Base-by-base conservation (phyloP, 2,797 vertebrate species). In the Microhierax caerulescens region DNA sequence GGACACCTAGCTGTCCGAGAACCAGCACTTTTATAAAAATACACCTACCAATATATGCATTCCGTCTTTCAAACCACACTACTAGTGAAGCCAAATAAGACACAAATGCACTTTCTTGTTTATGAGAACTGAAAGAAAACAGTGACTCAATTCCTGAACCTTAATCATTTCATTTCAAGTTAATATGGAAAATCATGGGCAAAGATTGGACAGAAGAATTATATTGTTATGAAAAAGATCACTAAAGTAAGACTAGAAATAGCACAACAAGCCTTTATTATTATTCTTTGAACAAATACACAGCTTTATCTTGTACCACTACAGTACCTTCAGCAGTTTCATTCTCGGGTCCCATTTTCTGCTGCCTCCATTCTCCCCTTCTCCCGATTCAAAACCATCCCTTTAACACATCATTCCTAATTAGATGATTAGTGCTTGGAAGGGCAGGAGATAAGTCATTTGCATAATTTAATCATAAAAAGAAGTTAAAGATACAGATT, bases 401-500 rank as follows among this genome's bases (percentile, higher is more conserved):
- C 98, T 98, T 98, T 98, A 98, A 98, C 98, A 98, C 98, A 98
- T 99, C 98, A 98, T 97, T 98, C 97, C 98, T 99, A 99, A 99
- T 99, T 99, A 99, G 98, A 98, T 98, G 98, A 99, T 99, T 99
- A 99, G 98, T 98, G 98, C 98, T 98, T 98, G 97, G 98, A 99
- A 99, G 98, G 98, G 98, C 98, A 98, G 96, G 95, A 98, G 98
- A 98, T 98, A 98, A 98, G 98, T 98, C 89, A 99, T 99, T 99
- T 99, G 98, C 99, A 99, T 99, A 99, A 99, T 98, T 98, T 98
- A 99, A 99, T 99, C 98, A 99, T 98, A 98, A 99, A 98, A 98
- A 98, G 98, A 98, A 98, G 98, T 98, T 98, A 98, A 98, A 99
- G 98, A 98, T 98, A 98, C 98, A 98, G 98, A 99, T 98, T 99